Evolutionary conservation across 2,888 invertebrate species (phyloP), one percentile per base, ranked within the genome.

Genomic region (Eupithecia dodoneata): DNA sequence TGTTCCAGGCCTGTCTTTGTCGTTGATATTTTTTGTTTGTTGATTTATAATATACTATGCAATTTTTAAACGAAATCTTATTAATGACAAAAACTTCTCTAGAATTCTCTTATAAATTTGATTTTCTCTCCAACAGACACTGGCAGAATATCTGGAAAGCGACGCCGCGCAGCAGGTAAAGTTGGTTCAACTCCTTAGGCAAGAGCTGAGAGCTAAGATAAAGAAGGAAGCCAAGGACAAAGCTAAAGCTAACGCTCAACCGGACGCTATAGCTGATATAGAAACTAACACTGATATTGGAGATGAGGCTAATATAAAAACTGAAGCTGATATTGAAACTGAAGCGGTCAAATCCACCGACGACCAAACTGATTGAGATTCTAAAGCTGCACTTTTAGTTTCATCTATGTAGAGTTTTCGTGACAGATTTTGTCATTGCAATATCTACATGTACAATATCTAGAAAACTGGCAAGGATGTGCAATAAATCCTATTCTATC

Each of bases 101-200:
- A 30, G 3, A 63, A 0, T 63, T 30, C 10, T 30, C 12, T 30
- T 18, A 63, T 63, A 30, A 63, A 12, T 30, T 30, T 18, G 30
- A 12, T 63, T 30, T 63, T 63, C 18, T 63, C 63, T 4, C 30
- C 10, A 72, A 80, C 87, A 94, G 94, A 91, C 94, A 89, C 83
- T 95, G 30, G 89, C 92, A 30, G 92, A 92, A 66, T 94, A 91
- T 83, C 85, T 92, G 83, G 88, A 88, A 15, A 92, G 90, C 49
- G 86, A 89, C 0, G 91, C 91, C 44, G 91, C 93, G 0, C 92
- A 92, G 76, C 86, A 90, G n/a, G 82, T 93, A 15, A 94, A 92
- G 78, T 84, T 94, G 44, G 91, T 94, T 6, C 92, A 93, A 80
- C 89, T 94, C 0, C 90, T 94, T 67, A 92, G 92, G 81, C 91